phyloP scores from a whole-genome alignment of 2,797 vertebrate genomes.

The Octomys mimax region DNA sequence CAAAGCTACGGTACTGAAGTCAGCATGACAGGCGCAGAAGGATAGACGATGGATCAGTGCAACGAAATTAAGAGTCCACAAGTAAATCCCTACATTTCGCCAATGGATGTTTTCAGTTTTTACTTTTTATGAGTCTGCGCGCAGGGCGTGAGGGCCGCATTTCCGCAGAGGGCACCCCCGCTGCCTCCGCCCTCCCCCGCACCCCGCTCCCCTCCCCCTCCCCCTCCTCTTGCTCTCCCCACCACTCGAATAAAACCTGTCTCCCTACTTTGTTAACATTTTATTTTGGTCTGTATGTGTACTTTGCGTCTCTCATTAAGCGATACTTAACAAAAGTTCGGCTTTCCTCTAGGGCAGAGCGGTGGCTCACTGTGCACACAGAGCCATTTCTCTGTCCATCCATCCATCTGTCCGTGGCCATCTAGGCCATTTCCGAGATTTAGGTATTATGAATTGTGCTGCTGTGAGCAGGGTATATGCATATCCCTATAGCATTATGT shows the following conservation, averaged over 20 bases:
- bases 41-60: background rate
- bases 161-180: background rate
- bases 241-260: background rate
- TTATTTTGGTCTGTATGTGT: background rate
- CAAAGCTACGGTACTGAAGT: background rate
- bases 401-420: background rate
- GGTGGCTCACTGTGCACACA: background rate
- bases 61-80: background rate
- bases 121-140: background rate
- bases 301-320: background rate
- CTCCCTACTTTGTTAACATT: background rate
- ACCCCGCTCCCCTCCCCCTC: background rate
- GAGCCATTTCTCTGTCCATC: background rate
- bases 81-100: background rate
- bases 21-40: background rate
- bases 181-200: background rate
- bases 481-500: background rate
- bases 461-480: background rate
- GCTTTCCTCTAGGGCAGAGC: background rate
- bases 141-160: background rate
- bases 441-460: background rate
- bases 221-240: background rate
- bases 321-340: background rate
- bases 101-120: background rate
- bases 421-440: background rate